A percentile compares a stretch with the other conserved stretches of the same genome.
Evolutionary conservation across 35 echinoderm and acorn worm genomes (phyloP).

Genomic region (Lytechinus variegatus): DNA sequence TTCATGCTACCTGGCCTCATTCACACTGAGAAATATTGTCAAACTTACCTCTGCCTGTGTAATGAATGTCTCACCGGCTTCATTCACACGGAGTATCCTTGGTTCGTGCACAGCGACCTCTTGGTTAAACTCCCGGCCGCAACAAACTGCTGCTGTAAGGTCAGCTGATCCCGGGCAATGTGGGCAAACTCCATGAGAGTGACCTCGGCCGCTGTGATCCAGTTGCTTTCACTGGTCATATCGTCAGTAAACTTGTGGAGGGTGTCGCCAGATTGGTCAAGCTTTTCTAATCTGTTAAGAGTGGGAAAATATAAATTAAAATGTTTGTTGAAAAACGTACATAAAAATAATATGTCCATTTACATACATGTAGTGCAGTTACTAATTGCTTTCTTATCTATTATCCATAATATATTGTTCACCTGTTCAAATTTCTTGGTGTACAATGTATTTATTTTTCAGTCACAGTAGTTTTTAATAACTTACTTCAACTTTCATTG

Average conservation of each 20-base stretch:
- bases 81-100: slow-evolving; percentile 53
- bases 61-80: slow-evolving; percentile 68
- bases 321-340: not conserved
- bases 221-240: slow-evolving; percentile 84
- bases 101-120: slow-evolving; percentile 77
- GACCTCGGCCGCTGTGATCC: slow-evolving; percentile 87
- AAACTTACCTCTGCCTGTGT: slow-evolving; percentile 64
- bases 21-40: too few relatives aligned
- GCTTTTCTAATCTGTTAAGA: slow-evolving; percentile 66
- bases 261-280: slow-evolving; percentile 74
- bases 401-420: too few relatives aligned
- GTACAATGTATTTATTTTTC: too few relatives aligned
- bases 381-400: not conserved
- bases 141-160: slow-evolving; percentile 70
- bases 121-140: slow-evolving; percentile 85
- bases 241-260: slow-evolving; percentile 71
- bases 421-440: too few relatives aligned
- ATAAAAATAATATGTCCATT: too few relatives aligned
- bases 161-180: slow-evolving; percentile 66
- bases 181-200: slow-evolving; percentile 86
- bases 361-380: too few relatives aligned
- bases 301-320: not conserved
- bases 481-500: too few relatives aligned
- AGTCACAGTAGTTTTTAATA: too few relatives aligned
- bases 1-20: too few relatives aligned